phyloP scores from a whole-genome alignment of 2,888 invertebrate species.

The Andrena bicolor region DNA sequence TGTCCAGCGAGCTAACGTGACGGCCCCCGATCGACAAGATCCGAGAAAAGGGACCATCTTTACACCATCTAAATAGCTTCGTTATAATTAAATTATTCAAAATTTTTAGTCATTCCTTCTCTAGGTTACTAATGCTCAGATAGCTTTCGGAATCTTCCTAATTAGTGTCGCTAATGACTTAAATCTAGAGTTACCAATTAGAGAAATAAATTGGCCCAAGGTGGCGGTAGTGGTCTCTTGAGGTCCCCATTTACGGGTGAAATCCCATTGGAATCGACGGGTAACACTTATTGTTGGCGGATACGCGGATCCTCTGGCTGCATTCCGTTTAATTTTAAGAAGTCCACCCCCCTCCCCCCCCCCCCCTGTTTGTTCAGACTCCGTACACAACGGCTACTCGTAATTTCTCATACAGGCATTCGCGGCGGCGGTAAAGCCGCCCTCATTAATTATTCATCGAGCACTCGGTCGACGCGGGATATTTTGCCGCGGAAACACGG shows the following conservation, averaged over 20 bases:
- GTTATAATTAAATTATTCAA: too few species aligned
- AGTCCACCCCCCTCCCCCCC: constrained; percentile 5
- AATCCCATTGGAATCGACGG: background rate
- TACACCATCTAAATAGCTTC: too few species aligned
- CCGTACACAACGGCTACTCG: constrained; percentile 35
- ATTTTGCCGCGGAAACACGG: constrained; percentile 37
- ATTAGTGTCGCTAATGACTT: too few species aligned
- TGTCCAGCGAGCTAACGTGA: background rate
- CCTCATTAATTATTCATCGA: constrained; percentile 53
- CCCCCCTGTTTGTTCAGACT: constrained; percentile 30
- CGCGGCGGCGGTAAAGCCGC: constrained; percentile 14
- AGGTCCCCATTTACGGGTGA: background rate
- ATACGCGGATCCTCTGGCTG: background rate
- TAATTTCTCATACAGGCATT: constrained; percentile 36
- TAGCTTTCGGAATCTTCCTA: too few species aligned
- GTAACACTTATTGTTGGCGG: background rate
- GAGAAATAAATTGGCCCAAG: too few species aligned
- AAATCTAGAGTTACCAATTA: too few species aligned
- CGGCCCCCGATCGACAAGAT: too few species aligned
- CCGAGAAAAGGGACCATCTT: too few species aligned
- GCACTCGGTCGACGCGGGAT: constrained; percentile 27
- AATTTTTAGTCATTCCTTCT: too few species aligned
- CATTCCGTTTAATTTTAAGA: background rate
- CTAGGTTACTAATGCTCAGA: too few species aligned
- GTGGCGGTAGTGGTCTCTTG: too few species aligned